A percentile compares a stretch with the other conserved stretches of the same genome.
Evolutionary conservation across 2,797 vertebrate species (phyloP).

Genomic region (Prunella strophiata): DNA sequence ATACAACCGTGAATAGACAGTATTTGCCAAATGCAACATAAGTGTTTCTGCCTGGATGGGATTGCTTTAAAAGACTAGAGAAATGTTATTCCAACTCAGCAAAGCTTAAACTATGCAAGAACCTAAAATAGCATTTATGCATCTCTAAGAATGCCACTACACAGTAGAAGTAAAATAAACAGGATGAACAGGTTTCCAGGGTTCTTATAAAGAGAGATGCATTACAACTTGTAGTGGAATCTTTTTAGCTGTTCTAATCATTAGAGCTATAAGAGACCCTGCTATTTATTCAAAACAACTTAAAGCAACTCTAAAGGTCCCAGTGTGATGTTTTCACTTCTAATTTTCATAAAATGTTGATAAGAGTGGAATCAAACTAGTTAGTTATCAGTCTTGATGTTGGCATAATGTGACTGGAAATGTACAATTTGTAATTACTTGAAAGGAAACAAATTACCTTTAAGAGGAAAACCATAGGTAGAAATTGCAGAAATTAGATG

Average conservation of each 20-base stretch:
- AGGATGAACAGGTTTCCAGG: neutral
- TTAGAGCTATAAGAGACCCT: conserved; percentile 58
- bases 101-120: neutral
- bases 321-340: conserved; percentile 74
- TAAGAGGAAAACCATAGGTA: conserved; percentile 83
- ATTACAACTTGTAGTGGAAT: neutral
- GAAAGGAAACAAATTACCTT: conserved; percentile 82
- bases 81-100: neutral
- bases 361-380: conserved; percentile 78
- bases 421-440: conserved; percentile 81
- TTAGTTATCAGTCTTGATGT: conserved; percentile 71
- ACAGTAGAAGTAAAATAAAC: conserved; percentile 1
- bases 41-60: neutral
- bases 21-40: neutral
- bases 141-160: neutral
- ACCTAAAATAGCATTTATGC: neutral
- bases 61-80: neutral
- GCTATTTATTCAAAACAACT: conserved; percentile 78
- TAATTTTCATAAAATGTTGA: conserved; percentile 77
- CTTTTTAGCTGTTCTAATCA: conserved; percentile 61
- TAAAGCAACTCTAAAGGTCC: conserved; percentile 71
- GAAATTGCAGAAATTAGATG: conserved; percentile 80
- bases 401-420: conserved; percentile 75
- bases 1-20: neutral
- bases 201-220: conserved; percentile 8